These are phyloP conservation scores for Catostylus mosaicus DNA, from an alignment of 30 jellyfish, hydroid and myxozoan genomes.

Conservation along the genomic window DNA sequence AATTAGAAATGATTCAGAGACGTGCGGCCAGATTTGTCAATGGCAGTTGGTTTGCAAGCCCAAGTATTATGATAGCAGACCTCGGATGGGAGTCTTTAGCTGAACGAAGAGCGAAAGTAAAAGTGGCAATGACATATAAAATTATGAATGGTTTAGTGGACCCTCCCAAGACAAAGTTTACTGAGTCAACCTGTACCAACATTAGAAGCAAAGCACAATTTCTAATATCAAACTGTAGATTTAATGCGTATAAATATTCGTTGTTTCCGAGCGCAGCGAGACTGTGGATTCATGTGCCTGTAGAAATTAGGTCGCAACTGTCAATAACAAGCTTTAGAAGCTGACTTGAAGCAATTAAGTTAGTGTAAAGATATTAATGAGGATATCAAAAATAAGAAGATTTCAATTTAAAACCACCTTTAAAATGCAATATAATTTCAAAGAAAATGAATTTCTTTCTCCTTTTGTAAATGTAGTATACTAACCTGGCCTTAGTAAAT, in stretches of 20 bases:
- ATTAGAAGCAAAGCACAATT: slow-evolving; percentile 28
- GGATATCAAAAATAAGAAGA: not conserved
- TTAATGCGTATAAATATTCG: slow-evolving; percentile 19
- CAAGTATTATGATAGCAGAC: slow-evolving; percentile 42
- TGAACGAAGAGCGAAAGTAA: slow-evolving; percentile 18
- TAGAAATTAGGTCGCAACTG: slow-evolving; percentile 12
- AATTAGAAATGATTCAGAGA: slow-evolving; percentile 44
- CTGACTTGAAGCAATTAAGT: slow-evolving; percentile 47
- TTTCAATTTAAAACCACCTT: not conserved
- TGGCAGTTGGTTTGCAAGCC: slow-evolving; percentile 49
- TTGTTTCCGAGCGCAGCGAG: slow-evolving; percentile 33
- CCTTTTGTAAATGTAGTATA: slow-evolving; percentile 15
- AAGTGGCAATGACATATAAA: slow-evolving; percentile 31
- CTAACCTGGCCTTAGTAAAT: slow-evolving; percentile 49
- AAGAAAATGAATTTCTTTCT: slow-evolving; percentile 19
- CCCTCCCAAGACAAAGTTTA: slow-evolving; percentile 32
- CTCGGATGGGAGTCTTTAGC: slow-evolving; percentile 57
- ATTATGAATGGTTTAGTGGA: slow-evolving; percentile 27
- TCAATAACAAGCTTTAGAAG: slow-evolving; percentile 42
- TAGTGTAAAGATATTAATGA: slow-evolving; percentile 27
- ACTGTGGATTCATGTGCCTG: slow-evolving; percentile 61
- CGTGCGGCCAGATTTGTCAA: slow-evolving; percentile 51
- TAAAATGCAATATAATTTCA: slow-evolving; percentile 10
- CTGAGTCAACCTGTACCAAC: slow-evolving; percentile 17
- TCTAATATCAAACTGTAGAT: slow-evolving; percentile 34